Conservation (phyloP, 2,113 vertebrate species). For the Mellivora capensis region DNA sequence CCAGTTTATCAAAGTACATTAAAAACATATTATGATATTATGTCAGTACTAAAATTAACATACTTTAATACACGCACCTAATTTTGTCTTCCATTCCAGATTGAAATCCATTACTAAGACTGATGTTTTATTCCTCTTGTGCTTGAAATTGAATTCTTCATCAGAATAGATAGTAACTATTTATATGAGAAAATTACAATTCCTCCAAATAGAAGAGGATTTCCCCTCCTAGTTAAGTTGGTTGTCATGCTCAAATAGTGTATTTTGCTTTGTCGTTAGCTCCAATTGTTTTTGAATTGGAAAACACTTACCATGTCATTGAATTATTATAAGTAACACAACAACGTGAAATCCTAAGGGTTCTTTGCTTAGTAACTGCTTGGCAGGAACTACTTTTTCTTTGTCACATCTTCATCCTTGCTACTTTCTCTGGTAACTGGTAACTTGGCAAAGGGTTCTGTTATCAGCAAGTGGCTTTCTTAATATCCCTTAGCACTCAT, state of each 20-base stretch:
- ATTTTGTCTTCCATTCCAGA: slow-evolving; percentile 77
- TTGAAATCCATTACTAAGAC: slow-evolving; percentile 81
- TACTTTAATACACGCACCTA: slow-evolving; percentile 72
- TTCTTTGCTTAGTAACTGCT: neutral
- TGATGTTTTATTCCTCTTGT: slow-evolving; percentile 74
- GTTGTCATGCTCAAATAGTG: slow-evolving; percentile 59
- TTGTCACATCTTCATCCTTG: neutral
- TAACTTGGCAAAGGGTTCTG: neutral
- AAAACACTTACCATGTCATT: neutral
- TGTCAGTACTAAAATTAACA: slow-evolving; percentile 76
- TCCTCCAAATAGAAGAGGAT: slow-evolving; percentile 49
- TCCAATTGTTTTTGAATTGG: slow-evolving; percentile 18
- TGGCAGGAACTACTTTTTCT: neutral
- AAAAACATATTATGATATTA: slow-evolving; percentile 82
- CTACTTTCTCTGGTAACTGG: neutral
- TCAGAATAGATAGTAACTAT: slow-evolving; percentile 75
- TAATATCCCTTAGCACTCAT: slow-evolving; percentile 9
- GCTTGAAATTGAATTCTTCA: slow-evolving; percentile 78
- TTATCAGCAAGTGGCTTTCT: neutral
- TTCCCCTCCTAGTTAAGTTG: slow-evolving; percentile 34
- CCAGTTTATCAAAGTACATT: slow-evolving; percentile 80
- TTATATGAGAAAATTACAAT: slow-evolving; percentile 77
- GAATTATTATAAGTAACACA: slow-evolving; percentile 19
- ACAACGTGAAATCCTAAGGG: slow-evolving; percentile 4
- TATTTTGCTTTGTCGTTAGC: slow-evolving; percentile 62